A percentile compares a stretch with the other conserved stretches of the same genome.
Conservation (phyloP, 2,113 vertebrate genomes). For the Parus major region DNA sequence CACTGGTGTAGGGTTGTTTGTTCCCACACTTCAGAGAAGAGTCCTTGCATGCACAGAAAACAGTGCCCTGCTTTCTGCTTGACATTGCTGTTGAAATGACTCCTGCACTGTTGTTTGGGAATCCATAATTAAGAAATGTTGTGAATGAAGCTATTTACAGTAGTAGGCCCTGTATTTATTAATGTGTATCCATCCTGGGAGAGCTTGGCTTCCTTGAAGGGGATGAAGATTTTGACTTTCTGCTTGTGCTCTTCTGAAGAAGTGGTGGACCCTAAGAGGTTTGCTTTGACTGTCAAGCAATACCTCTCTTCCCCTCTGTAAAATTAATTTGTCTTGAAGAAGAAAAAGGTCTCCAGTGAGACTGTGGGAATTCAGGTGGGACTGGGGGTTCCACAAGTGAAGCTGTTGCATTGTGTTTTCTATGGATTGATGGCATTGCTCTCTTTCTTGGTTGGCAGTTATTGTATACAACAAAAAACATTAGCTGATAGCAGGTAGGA, state of each 20-base stretch:
- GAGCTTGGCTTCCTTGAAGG: background rate
- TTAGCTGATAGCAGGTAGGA: background rate
- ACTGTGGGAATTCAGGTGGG: background rate
- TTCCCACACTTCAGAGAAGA: background rate
- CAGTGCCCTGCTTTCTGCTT: background rate
- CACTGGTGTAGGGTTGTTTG: background rate
- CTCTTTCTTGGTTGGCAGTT: background rate
- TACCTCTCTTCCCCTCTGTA: background rate
- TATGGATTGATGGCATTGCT: background rate
- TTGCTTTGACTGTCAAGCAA: background rate
- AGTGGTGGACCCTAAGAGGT: background rate
- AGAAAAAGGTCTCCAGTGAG: background rate
- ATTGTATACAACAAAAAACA: background rate
- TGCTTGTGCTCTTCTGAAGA: background rate
- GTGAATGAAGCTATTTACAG: background rate
- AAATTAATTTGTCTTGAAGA: background rate
- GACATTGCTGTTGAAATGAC: background rate
- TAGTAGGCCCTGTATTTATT: background rate
- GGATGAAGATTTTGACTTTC: background rate
- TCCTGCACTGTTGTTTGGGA: background rate
- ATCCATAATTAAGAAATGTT: background rate
- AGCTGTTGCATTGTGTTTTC: background rate
- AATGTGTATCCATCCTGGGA: background rate
- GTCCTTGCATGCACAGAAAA: accelerated
- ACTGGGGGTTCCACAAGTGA: background rate